These are phyloP conservation scores for Sialia sialis DNA, from an alignment of 2,113 vertebrate genomes.

Conservation along the genomic window DNA sequence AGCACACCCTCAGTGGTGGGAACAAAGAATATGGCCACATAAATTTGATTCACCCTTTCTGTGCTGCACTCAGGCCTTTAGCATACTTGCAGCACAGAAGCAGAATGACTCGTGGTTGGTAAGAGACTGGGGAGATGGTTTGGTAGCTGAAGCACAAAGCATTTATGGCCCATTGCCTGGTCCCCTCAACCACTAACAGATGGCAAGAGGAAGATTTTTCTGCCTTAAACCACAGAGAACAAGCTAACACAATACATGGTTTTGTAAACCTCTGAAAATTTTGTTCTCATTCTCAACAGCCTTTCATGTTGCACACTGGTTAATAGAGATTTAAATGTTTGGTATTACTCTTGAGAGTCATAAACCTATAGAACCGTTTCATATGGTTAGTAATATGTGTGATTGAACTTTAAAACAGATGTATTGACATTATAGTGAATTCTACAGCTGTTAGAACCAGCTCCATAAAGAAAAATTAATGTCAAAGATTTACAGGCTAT, in stretches of 20 bases:
- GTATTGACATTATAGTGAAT: background rate
- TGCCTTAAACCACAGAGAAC: background rate
- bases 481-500: background rate
- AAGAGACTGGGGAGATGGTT: background rate
- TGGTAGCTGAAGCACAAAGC: background rate
- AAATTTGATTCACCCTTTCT: background rate
- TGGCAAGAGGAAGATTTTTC: background rate
- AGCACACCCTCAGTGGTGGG: accelerated
- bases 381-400: background rate
- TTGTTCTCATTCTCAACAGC: background rate
- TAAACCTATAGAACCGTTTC: background rate
- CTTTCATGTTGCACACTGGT: background rate
- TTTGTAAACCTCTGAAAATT: background rate
- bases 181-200: background rate
- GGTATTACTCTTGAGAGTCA: background rate
- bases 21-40: background rate
- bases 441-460: background rate
- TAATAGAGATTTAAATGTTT: background rate
- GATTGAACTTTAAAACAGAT: background rate
- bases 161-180: background rate
- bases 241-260: background rate
- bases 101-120: background rate
- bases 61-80: background rate
- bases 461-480: background rate
- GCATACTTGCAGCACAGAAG: background rate